These are phyloP conservation scores for Euphydryas editha DNA, from an alignment of 2,888 invertebrate genomes.

Conservation along the genomic window DNA sequence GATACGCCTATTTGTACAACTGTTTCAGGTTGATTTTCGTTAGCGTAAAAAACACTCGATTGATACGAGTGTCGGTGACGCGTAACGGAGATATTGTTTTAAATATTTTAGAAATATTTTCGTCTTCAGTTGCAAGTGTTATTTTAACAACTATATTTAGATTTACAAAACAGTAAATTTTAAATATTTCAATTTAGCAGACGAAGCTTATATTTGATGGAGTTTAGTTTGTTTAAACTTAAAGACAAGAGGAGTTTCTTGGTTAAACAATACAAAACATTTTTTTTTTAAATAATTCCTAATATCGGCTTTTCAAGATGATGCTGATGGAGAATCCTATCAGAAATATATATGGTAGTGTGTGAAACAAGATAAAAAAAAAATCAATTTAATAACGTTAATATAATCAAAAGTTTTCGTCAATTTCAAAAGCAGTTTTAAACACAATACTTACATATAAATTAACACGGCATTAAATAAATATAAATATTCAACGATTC, in stretches of 20 bases:
- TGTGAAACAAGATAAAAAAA: no score
- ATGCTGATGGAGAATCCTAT: no score
- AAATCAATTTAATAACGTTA: no score
- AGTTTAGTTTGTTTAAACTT: no score
- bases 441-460: neutral
- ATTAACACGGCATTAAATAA: slow-evolving; percentile 16
- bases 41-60: slow-evolving; percentile 28
- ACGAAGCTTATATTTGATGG: no score
- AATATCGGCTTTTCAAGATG: no score
- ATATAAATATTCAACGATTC: slow-evolving; percentile 22
- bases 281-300: no score
- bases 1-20: slow-evolving; percentile 39
- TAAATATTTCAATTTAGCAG: no score
- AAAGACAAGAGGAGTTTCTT: no score
- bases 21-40: slow-evolving; percentile 42
- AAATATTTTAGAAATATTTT: slow-evolving; percentile 26
- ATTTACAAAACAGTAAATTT: neutral
- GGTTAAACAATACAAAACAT: no score
- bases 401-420: no score
- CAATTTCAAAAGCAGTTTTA: neutral
- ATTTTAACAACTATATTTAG: slow-evolving; percentile 2
- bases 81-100: slow-evolving; percentile 27
- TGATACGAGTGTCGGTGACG: slow-evolving; percentile 17
- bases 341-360: no score
- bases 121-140: slow-evolving; percentile 10